phyloP scores from a whole-genome alignment of 1,140 invertebrate genomes.

The Venturia canescens region DNA sequence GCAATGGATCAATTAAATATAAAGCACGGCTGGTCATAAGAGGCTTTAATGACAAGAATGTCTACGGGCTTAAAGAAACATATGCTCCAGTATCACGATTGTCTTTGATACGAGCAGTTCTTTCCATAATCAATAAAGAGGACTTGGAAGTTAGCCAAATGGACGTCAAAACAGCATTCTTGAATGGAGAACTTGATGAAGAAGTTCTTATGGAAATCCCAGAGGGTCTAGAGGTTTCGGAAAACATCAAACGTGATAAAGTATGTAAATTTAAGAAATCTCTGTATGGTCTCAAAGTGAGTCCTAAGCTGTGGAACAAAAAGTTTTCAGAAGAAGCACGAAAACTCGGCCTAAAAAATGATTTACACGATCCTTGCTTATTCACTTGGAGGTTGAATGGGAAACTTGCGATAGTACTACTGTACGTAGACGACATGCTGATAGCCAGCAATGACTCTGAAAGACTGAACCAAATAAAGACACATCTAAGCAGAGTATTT shows the following conservation, averaged over 20 bases:
- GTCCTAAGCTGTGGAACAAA: slow-evolving; percentile 55
- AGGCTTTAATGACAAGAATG: slow-evolving; percentile 48
- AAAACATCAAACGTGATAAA: slow-evolving; percentile 34
- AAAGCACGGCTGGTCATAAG: slow-evolving; percentile 46
- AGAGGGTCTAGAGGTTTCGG: slow-evolving; percentile 51
- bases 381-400: slow-evolving; percentile 50
- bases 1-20: slow-evolving; percentile 27
- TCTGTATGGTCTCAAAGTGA: slow-evolving; percentile 61
- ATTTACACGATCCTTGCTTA: slow-evolving; percentile 55
- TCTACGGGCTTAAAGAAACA: slow-evolving; percentile 47
- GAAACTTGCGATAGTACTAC: slow-evolving; percentile 38
- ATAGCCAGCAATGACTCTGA: slow-evolving; percentile 45
- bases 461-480: slow-evolving; percentile 46
- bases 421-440: no score
- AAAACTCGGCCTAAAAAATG: slow-evolving; percentile 52
- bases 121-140: slow-evolving; percentile 57
- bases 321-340: slow-evolving; percentile 43
- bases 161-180: slow-evolving; percentile 67
- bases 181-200: slow-evolving; percentile 67
- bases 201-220: slow-evolving; percentile 66
- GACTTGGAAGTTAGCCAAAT: slow-evolving; percentile 61
- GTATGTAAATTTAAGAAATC: slow-evolving; percentile 56
- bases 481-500: slow-evolving; percentile 45
- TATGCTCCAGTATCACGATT: slow-evolving; percentile 48
- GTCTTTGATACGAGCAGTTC: slow-evolving; percentile 54